Conservation (phyloP, 2,888 invertebrate genomes). For the Acanthosepion lycidas region DNA sequence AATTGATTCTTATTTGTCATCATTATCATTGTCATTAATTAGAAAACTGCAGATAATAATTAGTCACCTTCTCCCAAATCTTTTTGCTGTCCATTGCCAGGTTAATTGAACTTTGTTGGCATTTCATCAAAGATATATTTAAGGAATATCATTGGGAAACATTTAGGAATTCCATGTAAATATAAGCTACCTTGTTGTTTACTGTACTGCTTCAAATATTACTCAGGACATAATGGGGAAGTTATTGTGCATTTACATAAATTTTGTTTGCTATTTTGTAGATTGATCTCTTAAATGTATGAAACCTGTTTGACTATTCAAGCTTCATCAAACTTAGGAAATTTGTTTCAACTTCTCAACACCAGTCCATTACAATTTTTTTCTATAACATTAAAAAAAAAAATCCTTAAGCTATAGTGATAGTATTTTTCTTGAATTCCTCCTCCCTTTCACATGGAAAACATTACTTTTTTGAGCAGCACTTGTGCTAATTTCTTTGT, state of each 20-base stretch:
- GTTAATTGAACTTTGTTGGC: not conserved
- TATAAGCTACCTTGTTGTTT: not conserved
- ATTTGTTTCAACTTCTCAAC: not conserved
- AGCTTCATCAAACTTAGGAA: too few relatives aligned
- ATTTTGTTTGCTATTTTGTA: too few relatives aligned
- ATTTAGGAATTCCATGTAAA: not conserved
- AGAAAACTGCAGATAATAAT: too few relatives aligned
- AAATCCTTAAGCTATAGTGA: not conserved
- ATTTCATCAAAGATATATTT: not conserved
- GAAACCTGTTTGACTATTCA: too few relatives aligned
- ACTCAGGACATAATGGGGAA: too few relatives aligned
- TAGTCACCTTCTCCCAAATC: too few relatives aligned
- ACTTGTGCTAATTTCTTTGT: constrained; percentile 33
- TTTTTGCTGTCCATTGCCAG: not conserved
- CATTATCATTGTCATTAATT: too few relatives aligned
- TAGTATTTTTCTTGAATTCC: not conserved
- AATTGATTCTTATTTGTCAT: too few relatives aligned
- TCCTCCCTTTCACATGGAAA: not conserved
- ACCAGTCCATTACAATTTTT: not conserved
- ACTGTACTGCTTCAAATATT: too few relatives aligned
- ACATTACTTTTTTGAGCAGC: not conserved
- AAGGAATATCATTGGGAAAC: not conserved
- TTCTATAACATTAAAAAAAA: not conserved
- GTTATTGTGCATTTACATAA: too few relatives aligned
- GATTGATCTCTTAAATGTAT: too few relatives aligned